A percentile compares a stretch with the other conserved stretches of the same genome.
Evolutionary conservation across 2,797 vertebrate genomes (phyloP).

Genomic region (Adrianichthys oophorus): DNA sequence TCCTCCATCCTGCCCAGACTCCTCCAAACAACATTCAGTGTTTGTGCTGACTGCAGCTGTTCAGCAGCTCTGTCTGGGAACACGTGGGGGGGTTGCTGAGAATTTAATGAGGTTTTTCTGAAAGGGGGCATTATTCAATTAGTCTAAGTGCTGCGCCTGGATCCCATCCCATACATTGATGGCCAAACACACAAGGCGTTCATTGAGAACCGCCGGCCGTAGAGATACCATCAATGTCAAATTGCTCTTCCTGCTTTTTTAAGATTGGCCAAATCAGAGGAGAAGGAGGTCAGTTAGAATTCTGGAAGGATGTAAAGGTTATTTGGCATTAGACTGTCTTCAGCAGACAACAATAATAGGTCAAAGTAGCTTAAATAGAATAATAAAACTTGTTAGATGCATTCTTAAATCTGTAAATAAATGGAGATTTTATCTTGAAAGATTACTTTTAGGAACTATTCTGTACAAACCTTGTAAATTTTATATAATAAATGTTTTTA

Average conservation of each 20-base stretch:
- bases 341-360: background rate
- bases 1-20: background rate
- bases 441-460: constrained; percentile 56
- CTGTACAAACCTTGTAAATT: constrained; percentile 1
- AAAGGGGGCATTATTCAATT: constrained; percentile 66
- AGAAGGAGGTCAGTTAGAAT: constrained; percentile 5
- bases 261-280: constrained; percentile 46
- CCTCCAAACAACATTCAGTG: constrained; percentile 21
- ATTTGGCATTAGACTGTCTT: constrained; percentile 7
- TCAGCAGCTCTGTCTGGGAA: constrained; percentile 57
- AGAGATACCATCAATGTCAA: constrained; percentile 43
- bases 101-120: constrained; percentile 73
- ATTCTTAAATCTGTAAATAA: constrained; percentile 18
- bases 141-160: constrained; percentile 67
- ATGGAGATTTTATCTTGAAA: constrained; percentile 47
- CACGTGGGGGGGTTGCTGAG: constrained; percentile 52
- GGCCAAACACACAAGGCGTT: constrained; percentile 34
- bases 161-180: constrained; percentile 45
- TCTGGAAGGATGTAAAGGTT: background rate
- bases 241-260: constrained; percentile 30
- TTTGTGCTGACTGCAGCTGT: constrained; percentile 55
- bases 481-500: background rate
- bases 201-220: constrained; percentile 23
- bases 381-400: background rate
- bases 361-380: background rate